Evolutionary conservation across 37 sponge, comb jelly and placozoan genomes (phyloP).

Genomic region (Mnemiopsis leidyi): DNA sequence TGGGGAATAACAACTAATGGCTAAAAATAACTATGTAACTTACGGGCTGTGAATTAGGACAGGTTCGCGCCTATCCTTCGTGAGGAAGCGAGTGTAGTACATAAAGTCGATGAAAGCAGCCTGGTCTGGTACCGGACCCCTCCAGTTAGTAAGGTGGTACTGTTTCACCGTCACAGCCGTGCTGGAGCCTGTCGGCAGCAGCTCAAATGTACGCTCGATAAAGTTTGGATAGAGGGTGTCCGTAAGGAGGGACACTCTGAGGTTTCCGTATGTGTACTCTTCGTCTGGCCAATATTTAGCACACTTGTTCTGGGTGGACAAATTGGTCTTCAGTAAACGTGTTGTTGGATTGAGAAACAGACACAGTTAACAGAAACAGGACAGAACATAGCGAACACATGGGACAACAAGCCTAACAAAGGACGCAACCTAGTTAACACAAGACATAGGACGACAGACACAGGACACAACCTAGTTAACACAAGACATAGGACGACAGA

Average conservation of each 20-base stretch:
- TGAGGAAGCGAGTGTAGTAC: conserved; percentile 35
- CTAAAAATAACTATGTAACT: no score
- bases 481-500: no score
- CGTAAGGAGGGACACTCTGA: background rate
- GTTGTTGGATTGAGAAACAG: background rate
- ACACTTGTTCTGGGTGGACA: conserved; percentile 16
- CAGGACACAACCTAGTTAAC: no score
- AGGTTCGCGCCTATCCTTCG: conserved; percentile 30
- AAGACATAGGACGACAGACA: no score
- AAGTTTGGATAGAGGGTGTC: conserved; percentile 38
- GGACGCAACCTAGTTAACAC: no score
- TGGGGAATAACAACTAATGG: no score
- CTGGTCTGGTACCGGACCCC: conserved; percentile 54
- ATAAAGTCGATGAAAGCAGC: conserved; percentile 61
- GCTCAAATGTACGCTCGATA: conserved; percentile 35
- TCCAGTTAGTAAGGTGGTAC: conserved; percentile 43
- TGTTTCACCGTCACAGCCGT: background rate
- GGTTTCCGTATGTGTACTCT: conserved; percentile 48
- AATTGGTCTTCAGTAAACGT: background rate
- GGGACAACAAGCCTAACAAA: no score
- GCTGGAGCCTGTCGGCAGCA: background rate
- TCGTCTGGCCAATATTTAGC: conserved; percentile 63
- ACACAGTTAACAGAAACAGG: no score
- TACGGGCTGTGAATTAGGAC: conserved; percentile 44
- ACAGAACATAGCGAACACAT: no score